Conservation (phyloP, 2,888 invertebrate species). For the Rhagophthalmus giganteus region DNA sequence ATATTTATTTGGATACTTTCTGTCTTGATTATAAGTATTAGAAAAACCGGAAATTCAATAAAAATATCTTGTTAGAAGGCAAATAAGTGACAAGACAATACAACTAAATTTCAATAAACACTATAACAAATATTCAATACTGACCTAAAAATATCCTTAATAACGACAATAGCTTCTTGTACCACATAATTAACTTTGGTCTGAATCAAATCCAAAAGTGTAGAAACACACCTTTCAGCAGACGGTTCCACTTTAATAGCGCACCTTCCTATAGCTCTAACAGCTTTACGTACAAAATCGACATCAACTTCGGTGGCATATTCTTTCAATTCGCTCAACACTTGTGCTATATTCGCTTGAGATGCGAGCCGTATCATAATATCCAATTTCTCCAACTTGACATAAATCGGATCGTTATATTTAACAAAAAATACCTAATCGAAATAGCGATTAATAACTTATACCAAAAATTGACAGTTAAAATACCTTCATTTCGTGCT, state of each 20-base stretch:
- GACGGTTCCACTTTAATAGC: slow-evolving; percentile 98
- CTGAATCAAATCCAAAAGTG: slow-evolving; percentile 95
- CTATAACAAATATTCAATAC: slow-evolving; percentile 45
- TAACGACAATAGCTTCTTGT: slow-evolving; percentile 99
- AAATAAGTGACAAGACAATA: too few relatives aligned
- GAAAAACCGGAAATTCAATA: too few relatives aligned
- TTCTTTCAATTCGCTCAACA: slow-evolving; percentile 96
- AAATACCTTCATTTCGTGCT: slow-evolving; percentile 99
- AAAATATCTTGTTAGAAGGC: too few relatives aligned
- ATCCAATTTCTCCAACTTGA: slow-evolving; percentile 97
- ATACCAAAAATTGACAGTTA: slow-evolving; percentile 2
- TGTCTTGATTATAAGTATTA: too few relatives aligned
- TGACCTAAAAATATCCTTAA: slow-evolving; percentile 88
- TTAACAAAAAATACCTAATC: slow-evolving; percentile 95
- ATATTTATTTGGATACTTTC: slow-evolving; percentile 98
- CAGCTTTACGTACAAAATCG: slow-evolving; percentile 98
- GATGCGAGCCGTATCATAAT: slow-evolving; percentile 99
- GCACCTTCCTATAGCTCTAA: slow-evolving; percentile 96
- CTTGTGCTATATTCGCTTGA: slow-evolving; percentile 97
- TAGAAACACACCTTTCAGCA: slow-evolving; percentile 97
- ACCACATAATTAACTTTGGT: slow-evolving; percentile 99
- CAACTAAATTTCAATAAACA: slow-evolving; percentile 27
- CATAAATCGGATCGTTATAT: slow-evolving; percentile 99
- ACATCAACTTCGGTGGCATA: slow-evolving; percentile 99
- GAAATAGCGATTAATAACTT: too few relatives aligned